Percentiles rank a stretch among this genome's conserved stretches.
These are phyloP conservation scores for Nerophis ophidion DNA, from an alignment of 2,113 vertebrate species.

Conservation along the genomic window DNA sequence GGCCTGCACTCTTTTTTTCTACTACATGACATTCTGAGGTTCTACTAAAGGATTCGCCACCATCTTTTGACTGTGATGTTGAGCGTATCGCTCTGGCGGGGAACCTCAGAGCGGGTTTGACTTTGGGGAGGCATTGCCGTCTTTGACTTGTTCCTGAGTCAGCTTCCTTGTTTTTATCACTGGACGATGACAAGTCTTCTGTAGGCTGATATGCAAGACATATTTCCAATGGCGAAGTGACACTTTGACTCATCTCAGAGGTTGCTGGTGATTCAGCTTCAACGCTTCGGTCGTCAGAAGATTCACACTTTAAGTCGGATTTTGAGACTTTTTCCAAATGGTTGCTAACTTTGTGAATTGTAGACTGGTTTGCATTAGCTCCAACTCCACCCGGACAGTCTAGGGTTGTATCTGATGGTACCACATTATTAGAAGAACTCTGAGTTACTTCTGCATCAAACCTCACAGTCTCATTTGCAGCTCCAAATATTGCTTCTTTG, in stretches of 20 bases:
- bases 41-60: constrained; percentile 1
- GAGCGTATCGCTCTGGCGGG: constrained; percentile 5
- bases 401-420: too few relatives aligned
- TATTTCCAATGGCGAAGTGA: background rate
- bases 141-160: constrained; percentile 21
- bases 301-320: too few relatives aligned
- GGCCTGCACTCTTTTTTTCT: background rate
- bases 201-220: background rate
- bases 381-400: too few relatives aligned
- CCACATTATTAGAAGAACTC: too few relatives aligned
- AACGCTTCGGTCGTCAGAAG: too few relatives aligned
- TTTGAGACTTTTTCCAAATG: too few relatives aligned
- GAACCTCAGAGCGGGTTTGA: constrained; percentile 37
- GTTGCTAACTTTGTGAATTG: too few relatives aligned
- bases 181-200: background rate
- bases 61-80: constrained; percentile 3
- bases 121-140: constrained; percentile 28
- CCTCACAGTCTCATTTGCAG: too few relatives aligned
- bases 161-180: background rate
- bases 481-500: too few relatives aligned
- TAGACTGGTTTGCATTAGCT: too few relatives aligned
- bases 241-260: background rate
- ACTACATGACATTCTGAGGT: constrained; percentile 5
- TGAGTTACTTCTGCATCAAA: too few relatives aligned
- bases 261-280: background rate